Evolutionary conservation across 2,888 invertebrate genomes (phyloP), one percentile per base, ranked within the genome.

Genomic region (Hypselothyrea guttata): DNA sequence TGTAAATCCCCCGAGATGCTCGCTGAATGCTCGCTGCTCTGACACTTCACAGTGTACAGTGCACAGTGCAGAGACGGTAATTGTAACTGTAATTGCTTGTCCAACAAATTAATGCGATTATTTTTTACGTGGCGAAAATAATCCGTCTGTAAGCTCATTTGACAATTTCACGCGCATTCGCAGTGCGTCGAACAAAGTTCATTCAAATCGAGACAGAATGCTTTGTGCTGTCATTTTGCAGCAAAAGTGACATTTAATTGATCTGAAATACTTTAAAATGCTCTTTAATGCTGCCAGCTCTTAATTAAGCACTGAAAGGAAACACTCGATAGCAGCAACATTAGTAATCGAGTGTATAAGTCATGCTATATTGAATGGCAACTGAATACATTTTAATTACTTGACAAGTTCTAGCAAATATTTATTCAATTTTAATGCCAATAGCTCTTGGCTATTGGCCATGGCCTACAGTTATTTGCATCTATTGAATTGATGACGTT

Each of bases 71-170:
- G 57, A 40, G 58, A 65, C 41, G n/a, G 16, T 62, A 54, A 65
- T 46, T 38, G 16, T 62, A 54, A 33, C 54, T 71, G 71, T 77
- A 77, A 75, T 76, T 78, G 76, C 67, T 71, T 78, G 71, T 78
- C 69, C 66, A 64, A 78, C 76, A 76, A 76, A 76, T 76, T 77
- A 76, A 76, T 76, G 67, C 78, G 75, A 77, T 76, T 77, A 76
- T 78, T 77, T 22, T 76, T 66, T 77, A 74, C 74, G 71, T 71
- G 77, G 77, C 61, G 75, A 63, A 76, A 71, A 66, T 75, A 77
- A 77, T 71, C 77, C 74, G 45, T 54, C 48, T 55, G 77, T 74
- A 75, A 76, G 75, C 75, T 61, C 71, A 76, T 76, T 75, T 75
- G 77, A 76, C 75, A 76, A 68, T 61, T 71, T 74, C 52, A 65